Percentiles rank a stretch among this genome's conserved stretches.
These are phyloP conservation scores for Penaeus vannamei DNA, from an alignment of 1,140 invertebrate genomes.

Conservation along the genomic window DNA sequence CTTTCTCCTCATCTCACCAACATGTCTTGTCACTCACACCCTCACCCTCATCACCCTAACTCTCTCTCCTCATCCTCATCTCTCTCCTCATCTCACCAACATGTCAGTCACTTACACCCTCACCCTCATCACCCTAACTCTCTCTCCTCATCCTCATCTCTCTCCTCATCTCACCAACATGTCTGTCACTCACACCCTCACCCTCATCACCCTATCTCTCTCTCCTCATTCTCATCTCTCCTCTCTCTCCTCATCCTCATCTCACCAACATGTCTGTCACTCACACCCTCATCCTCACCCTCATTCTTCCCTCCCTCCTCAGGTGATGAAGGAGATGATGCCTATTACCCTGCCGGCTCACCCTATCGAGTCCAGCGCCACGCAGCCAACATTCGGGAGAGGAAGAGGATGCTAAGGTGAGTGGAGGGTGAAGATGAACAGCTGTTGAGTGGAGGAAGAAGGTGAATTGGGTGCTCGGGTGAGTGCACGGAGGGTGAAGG, in stretches of 20 bases:
- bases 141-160: not conserved
- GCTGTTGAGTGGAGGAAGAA: no score
- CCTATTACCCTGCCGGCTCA: slow-evolving; percentile 76
- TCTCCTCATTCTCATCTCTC: not conserved
- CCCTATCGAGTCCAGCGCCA: slow-evolving; percentile 90
- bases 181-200: no score
- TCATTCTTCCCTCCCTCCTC: not conserved
- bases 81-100: no score
- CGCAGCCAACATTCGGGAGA: slow-evolving; percentile 92
- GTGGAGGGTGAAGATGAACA: slow-evolving; percentile 60
- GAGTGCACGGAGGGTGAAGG: no score
- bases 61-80: no score
- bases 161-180: not conserved
- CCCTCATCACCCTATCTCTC: no score
- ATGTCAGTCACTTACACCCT: not conserved
- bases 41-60: no score
- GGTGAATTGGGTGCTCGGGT: no score
- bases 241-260: no score
- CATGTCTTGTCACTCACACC: no score
- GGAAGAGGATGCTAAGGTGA: slow-evolving; percentile 96
- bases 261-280: not conserved
- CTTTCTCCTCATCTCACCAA: no score
- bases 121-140: not conserved
- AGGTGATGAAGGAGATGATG: slow-evolving; percentile 70
- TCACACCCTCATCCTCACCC: not conserved